A percentile compares a stretch with the other conserved stretches of the same genome.
These are phyloP conservation scores for Cantharis rustica DNA, from an alignment of 2,888 invertebrate genomes.

Conservation along the genomic window DNA sequence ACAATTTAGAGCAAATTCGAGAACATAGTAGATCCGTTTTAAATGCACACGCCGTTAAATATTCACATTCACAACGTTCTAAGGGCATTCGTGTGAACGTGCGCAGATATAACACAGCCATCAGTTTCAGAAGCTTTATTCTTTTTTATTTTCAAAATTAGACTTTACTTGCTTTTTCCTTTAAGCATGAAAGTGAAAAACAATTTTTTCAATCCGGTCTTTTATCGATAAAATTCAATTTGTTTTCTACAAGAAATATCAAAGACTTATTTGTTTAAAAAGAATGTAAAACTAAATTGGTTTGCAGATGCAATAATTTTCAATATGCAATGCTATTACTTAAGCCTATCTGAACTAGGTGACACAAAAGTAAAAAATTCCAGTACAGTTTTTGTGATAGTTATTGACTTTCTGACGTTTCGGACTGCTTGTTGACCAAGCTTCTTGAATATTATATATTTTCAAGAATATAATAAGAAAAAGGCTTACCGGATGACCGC, in stretches of 20 bases:
- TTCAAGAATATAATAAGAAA: too few relatives aligned
- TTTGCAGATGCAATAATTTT: neutral
- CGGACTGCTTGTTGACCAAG: too few relatives aligned
- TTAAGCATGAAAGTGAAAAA: neutral
- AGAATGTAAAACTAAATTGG: neutral
- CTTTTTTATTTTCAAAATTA: neutral
- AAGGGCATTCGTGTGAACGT: conserved; percentile 24
- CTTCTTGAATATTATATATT: too few relatives aligned
- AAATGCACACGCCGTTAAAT: conserved; percentile 20
- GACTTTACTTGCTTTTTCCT: neutral
- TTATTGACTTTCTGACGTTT: too few relatives aligned
- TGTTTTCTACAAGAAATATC: neutral
- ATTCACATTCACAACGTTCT: conserved; percentile 16
- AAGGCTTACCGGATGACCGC: too few relatives aligned
- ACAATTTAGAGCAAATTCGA: neutral
- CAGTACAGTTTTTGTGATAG: too few relatives aligned
- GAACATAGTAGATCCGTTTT: conserved; percentile 17
- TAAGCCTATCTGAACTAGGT: neutral
- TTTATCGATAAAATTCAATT: neutral
- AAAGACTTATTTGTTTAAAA: neutral
- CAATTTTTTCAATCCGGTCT: neutral
- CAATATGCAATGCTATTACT: neutral
- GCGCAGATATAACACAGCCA: conserved; percentile 23
- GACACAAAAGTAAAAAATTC: too few relatives aligned
- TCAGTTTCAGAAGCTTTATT: conserved; percentile 7